Evolutionary conservation across 2,888 invertebrate species (phyloP).

Genomic region (Cantharis rufa): DNA sequence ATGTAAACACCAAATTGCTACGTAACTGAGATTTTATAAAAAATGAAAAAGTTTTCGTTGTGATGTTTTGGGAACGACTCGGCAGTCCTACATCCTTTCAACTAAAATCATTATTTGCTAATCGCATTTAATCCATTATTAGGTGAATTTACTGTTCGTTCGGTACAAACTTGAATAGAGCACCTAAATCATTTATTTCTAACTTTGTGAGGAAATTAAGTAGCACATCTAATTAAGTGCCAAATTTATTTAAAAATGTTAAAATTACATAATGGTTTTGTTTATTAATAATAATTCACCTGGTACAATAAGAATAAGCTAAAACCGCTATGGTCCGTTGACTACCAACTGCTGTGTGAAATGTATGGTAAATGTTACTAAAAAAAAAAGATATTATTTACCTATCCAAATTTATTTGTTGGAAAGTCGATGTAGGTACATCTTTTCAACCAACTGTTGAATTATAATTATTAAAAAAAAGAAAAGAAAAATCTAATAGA

Average conservation of each 20-base stretch:
- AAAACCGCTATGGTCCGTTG: constrained; percentile 1
- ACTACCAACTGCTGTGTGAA: constrained; percentile 10
- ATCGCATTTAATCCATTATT: not conserved
- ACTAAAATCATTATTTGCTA: not conserved
- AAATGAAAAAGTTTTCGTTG: not conserved
- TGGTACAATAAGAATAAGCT: not conserved
- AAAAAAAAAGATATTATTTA: not conserved
- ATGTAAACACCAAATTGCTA: not conserved
- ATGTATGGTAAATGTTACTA: constrained; percentile 5
- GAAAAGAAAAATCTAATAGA: no score
- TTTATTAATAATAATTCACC: not conserved
- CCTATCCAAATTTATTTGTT: not conserved
- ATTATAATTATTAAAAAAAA: not conserved
- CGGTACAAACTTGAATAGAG: not conserved
- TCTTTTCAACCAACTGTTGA: not conserved
- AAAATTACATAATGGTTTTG: not conserved
- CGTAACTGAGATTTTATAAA: not conserved
- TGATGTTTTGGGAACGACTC: not conserved
- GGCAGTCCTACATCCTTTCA: not conserved
- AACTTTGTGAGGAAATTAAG: not conserved
- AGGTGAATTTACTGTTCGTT: not conserved
- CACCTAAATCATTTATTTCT: not conserved
- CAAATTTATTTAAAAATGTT: not conserved
- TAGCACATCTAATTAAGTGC: not conserved
- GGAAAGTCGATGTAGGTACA: not conserved